These are phyloP conservation scores for Brachyistius frenatus DNA, from an alignment of 2,113 vertebrate species.

Conservation along the genomic window DNA sequence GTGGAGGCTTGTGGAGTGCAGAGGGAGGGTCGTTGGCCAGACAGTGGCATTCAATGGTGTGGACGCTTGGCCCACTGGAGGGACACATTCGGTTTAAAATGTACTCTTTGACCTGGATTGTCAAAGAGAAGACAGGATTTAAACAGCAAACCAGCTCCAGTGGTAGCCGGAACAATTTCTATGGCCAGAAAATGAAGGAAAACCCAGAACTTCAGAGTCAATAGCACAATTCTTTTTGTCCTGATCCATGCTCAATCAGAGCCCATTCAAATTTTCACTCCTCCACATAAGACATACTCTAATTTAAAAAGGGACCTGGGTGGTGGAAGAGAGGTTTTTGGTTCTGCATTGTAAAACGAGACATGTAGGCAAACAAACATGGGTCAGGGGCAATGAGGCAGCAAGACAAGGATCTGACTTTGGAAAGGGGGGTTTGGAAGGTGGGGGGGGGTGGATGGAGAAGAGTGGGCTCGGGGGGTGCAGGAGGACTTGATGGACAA, in stretches of 20 bases:
- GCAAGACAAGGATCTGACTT: conserved; percentile 74
- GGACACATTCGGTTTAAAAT: conserved; percentile 32
- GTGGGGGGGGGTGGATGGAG: conserved; percentile 44
- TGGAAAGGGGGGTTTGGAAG: conserved; percentile 31
- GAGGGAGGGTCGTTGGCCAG: conserved; percentile 61
- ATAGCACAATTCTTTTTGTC: neutral
- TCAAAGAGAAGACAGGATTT: conserved; percentile 8
- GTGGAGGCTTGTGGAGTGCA: conserved; percentile 43
- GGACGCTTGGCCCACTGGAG: conserved; percentile 4
- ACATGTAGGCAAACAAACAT: conserved; percentile 81
- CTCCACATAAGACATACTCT: conserved; percentile 16
- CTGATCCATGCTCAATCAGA: neutral
- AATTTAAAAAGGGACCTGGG: conserved; percentile 39
- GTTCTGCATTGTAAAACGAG: conserved; percentile 72
- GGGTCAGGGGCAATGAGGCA: conserved; percentile 73
- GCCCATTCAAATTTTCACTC: conserved; percentile 18
- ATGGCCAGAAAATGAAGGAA: neutral
- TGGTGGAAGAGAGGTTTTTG: conserved; percentile 40
- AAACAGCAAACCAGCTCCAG: neutral
- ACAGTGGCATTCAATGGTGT: conserved; percentile 57
- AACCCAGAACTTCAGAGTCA: neutral
- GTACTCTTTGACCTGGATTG: neutral
- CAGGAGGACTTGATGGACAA: conserved; percentile 83
- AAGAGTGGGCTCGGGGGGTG: conserved; percentile 38
- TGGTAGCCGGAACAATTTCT: neutral